phyloP scores from a whole-genome alignment of 1,140 invertebrate genomes.

The Littorina saxatilis region DNA sequence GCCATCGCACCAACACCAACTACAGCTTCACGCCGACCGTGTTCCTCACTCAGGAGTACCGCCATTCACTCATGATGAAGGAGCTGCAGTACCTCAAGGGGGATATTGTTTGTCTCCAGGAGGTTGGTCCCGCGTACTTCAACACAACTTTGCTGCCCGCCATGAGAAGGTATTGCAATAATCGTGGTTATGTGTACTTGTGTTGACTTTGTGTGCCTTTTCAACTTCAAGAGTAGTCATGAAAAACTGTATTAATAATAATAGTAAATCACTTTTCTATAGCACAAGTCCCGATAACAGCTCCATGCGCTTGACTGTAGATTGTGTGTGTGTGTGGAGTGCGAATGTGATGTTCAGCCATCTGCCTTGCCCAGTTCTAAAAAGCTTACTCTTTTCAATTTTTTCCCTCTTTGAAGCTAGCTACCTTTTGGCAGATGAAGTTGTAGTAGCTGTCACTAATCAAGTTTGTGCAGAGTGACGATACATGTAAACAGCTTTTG shows the following conservation, averaged over 20 bases:
- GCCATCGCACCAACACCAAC: conserved; percentile 59
- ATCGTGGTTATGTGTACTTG: too few relatives aligned
- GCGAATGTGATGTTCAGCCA: too few relatives aligned
- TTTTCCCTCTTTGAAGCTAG: too few relatives aligned
- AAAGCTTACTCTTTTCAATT: too few relatives aligned
- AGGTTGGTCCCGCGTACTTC: conserved; percentile 69
- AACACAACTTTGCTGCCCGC: conserved; percentile 54
- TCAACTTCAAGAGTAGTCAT: background rate
- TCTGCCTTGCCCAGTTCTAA: too few relatives aligned
- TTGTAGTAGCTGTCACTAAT: too few relatives aligned
- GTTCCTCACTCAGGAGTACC: conserved; percentile 57
- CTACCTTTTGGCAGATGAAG: too few relatives aligned
- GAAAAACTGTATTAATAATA: background rate
- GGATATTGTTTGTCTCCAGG: conserved; percentile 73
- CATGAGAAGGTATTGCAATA: conserved; percentile 59
- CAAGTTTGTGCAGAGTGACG: too few relatives aligned
- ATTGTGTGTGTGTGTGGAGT: too few relatives aligned
- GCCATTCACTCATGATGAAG: conserved; percentile 66
- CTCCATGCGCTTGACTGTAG: background rate
- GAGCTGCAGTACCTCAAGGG: conserved; percentile 69
- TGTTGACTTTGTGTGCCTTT: background rate
- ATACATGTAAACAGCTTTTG: too few relatives aligned
- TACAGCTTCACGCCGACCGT: conserved; percentile 68
- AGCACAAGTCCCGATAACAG: too few relatives aligned
- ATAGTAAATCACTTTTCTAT: background rate